phyloP scores from a whole-genome alignment of 2,888 invertebrate species.

The Lathronympha strigana region DNA sequence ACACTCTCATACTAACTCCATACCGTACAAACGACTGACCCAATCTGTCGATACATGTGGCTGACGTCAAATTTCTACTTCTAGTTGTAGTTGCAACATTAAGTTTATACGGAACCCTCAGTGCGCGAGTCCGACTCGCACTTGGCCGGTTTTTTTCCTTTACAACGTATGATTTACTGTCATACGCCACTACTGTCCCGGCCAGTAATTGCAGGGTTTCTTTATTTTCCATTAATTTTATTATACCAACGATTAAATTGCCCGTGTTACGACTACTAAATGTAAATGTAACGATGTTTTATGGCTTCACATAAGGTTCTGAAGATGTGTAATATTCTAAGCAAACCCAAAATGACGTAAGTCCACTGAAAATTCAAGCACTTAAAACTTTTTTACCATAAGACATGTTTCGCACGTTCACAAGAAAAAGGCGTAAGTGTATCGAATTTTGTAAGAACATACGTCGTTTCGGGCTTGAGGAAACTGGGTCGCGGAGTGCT shows the following conservation, averaged over 20 bases:
- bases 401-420: background rate
- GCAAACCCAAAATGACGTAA: background rate
- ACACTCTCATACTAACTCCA: too few species aligned
- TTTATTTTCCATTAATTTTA: slow-evolving; percentile 42
- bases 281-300: slow-evolving; percentile 42
- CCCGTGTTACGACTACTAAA: slow-evolving; percentile 38
- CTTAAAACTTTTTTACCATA: slow-evolving; percentile 1
- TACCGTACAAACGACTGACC: too few species aligned
- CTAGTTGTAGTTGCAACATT: too few species aligned
- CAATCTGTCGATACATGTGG: too few species aligned
- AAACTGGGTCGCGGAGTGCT: slow-evolving; percentile 21
- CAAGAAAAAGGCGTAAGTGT: slow-evolving; percentile 2
- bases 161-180: slow-evolving; percentile 6
- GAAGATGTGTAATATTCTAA: slow-evolving; percentile 27
- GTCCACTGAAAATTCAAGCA: background rate
- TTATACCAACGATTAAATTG: slow-evolving; percentile 39
- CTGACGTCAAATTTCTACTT: too few species aligned
- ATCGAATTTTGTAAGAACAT: background rate
- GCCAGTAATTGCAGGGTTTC: slow-evolving; percentile 22
- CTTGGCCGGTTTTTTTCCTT: slow-evolving; percentile 12
- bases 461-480: background rate
- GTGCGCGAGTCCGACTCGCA: too few species aligned
- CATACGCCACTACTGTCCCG: slow-evolving; percentile 14
- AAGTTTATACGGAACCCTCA: too few species aligned
- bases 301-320: slow-evolving; percentile 35